Evolutionary conservation across 2,888 invertebrate species (phyloP).

Genomic region (Tiliacea citrago): DNA sequence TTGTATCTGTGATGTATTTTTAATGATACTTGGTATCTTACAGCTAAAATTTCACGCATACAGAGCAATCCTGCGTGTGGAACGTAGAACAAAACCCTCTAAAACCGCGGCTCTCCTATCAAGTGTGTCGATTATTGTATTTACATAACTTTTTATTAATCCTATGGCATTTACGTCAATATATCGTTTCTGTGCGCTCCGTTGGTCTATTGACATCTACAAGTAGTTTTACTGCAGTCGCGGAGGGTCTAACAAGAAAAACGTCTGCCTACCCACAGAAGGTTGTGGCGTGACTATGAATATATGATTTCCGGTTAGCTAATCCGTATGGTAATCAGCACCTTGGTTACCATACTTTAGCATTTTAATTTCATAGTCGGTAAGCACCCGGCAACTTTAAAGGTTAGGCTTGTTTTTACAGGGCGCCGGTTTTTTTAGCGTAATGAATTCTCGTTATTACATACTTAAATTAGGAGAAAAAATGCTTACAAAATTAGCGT

Average conservation of each 20-base stretch:
- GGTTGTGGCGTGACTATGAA: conserved; percentile 56
- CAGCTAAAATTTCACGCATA: conserved; percentile 29
- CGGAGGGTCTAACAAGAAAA: conserved; percentile 42
- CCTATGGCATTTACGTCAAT: conserved; percentile 45
- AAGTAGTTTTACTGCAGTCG: conserved; percentile 4
- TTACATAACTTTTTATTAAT: conserved; percentile 44
- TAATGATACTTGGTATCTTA: conserved; percentile 6
- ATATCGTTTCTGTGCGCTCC: conserved; percentile 40
- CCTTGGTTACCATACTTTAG: conserved; percentile 61
- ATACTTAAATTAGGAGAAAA: conserved; percentile 41
- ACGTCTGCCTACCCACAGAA: conserved; percentile 32
- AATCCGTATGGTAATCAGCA: conserved; percentile 65
- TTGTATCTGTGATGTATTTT: conserved; percentile 11
- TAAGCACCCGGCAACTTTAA: conserved; percentile 51
- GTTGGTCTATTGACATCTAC: conserved; percentile 50
- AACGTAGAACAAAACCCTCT: background rate
- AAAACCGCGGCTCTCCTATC: conserved; percentile 22
- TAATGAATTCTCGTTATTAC: conserved; percentile 55
- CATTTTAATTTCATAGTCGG: conserved; percentile 68
- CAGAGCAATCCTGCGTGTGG: conserved; percentile 36
- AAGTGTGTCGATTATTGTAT: conserved; percentile 45
- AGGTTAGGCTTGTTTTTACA: conserved; percentile 60
- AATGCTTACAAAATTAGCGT: conserved; percentile 36
- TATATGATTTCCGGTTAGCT: conserved; percentile 59
- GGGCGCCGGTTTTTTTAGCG: conserved; percentile 30